Conservation (phyloP, 2,888 invertebrate species). For the Arctia plantaginis region DNA sequence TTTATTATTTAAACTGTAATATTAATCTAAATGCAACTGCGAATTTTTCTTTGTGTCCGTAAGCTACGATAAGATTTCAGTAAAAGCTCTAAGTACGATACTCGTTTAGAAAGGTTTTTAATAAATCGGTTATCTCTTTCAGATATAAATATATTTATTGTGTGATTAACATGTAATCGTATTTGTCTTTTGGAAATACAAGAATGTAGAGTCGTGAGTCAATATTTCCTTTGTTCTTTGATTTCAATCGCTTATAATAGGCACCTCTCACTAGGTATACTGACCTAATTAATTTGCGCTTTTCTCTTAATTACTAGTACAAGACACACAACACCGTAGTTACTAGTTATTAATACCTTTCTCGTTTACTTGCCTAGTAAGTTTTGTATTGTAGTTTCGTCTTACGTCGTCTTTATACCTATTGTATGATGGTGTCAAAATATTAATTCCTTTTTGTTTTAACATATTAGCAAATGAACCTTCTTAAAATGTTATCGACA, state of each 20-base stretch:
- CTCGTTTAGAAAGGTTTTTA: neutral
- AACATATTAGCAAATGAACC: neutral
- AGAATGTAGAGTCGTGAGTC: neutral
- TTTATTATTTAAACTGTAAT: neutral
- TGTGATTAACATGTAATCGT: neutral
- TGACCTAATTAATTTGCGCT: neutral
- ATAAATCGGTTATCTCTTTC: neutral
- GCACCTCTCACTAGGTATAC: neutral
- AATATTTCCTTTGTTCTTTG: constrained; percentile 3
- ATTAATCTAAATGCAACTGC: neutral
- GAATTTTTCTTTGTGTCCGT: constrained; percentile 1
- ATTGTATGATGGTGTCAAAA: too few relatives aligned
- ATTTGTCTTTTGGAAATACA: neutral
- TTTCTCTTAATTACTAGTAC: neutral
- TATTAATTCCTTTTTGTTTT: neutral
- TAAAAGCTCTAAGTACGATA: constrained; percentile 5
- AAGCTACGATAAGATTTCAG: neutral
- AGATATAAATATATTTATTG: neutral
- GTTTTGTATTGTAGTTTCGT: neutral
- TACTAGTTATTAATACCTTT: constrained; percentile 1
- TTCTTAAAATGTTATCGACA: neutral
- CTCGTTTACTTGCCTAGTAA: neutral
- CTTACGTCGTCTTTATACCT: neutral
- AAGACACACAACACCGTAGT: too few relatives aligned
- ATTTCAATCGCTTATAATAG: neutral